Evolutionary conservation across 2,797 vertebrate species (phyloP).

Genomic region (Enteromius thamalakanensis): DNA sequence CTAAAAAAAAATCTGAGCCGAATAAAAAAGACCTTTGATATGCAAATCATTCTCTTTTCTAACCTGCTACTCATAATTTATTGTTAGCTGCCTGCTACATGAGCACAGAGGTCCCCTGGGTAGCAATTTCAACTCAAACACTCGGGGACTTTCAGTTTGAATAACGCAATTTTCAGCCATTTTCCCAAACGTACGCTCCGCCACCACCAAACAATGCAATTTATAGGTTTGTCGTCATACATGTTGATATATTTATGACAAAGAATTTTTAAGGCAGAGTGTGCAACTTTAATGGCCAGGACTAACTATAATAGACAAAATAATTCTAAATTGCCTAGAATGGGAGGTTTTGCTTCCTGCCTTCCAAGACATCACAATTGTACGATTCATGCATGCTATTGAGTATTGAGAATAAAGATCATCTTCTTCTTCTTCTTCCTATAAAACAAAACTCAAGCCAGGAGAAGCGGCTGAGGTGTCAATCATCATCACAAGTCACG

Average conservation of each 20-base stretch:
- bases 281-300: neutral
- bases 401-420: too few relatives aligned
- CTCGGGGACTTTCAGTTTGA: slow-evolving; percentile 25
- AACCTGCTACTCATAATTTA: slow-evolving; percentile 43
- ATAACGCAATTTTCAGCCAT: slow-evolving; percentile 35
- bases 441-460: too few relatives aligned
- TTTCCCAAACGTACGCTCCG: slow-evolving; percentile 14
- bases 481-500: too few relatives aligned
- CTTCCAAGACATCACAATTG: too few relatives aligned
- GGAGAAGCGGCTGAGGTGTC: too few relatives aligned
- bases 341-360: too few relatives aligned
- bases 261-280: neutral
- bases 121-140: slow-evolving; percentile 50
- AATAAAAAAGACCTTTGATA: slow-evolving; percentile 44
- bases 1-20: slow-evolving; percentile 34
- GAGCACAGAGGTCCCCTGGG: slow-evolving; percentile 40
- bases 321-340: too few relatives aligned
- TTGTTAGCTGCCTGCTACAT: slow-evolving; percentile 43
- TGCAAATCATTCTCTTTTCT: slow-evolving; percentile 49
- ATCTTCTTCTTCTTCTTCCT: too few relatives aligned
- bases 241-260: neutral
- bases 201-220: slow-evolving; percentile 16
- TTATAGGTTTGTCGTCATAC: slow-evolving; percentile 5
- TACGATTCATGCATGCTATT: too few relatives aligned
- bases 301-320: neutral